Percentiles rank a stretch among this genome's conserved stretches.
Conservation (phyloP, 2,113 vertebrate species). For the Saccopteryx leptura region DNA sequence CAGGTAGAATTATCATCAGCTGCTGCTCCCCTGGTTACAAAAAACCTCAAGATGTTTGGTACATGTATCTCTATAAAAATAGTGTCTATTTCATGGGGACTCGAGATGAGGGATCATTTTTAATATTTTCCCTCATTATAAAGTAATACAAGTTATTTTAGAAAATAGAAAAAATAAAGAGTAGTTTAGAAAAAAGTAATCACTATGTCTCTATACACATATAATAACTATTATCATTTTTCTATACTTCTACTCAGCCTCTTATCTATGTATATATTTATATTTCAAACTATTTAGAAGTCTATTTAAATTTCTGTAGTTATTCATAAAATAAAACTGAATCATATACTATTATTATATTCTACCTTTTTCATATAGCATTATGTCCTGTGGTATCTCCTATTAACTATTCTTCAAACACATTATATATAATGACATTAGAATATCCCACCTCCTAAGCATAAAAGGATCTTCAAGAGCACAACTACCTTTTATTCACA, state of each 20-base stretch:
- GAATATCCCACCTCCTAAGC: background rate
- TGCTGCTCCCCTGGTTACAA: background rate
- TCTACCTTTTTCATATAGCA: background rate
- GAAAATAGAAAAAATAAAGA: constrained; percentile 18
- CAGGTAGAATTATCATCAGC: background rate
- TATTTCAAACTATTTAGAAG: constrained; percentile 18
- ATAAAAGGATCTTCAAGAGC: constrained; percentile 47
- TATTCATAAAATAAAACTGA: constrained; percentile 30
- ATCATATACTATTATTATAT: background rate
- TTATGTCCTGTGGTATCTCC: background rate
- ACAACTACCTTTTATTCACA: background rate
- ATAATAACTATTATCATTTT: background rate
- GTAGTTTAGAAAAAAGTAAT: background rate
- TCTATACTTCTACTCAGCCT: background rate
- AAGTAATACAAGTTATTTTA: background rate
- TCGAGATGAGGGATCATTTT: constrained; percentile 33
- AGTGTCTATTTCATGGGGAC: background rate
- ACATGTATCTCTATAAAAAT: background rate
- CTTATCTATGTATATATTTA: constrained; percentile 11
- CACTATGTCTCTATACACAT: background rate
- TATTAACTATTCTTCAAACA: constrained; percentile 52
- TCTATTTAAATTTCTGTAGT: background rate
- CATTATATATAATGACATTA: background rate
- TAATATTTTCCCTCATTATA: background rate
- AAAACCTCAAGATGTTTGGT: background rate